Conservation (phyloP, 2,113 vertebrate species). For the Lates calcarifer region DNA sequence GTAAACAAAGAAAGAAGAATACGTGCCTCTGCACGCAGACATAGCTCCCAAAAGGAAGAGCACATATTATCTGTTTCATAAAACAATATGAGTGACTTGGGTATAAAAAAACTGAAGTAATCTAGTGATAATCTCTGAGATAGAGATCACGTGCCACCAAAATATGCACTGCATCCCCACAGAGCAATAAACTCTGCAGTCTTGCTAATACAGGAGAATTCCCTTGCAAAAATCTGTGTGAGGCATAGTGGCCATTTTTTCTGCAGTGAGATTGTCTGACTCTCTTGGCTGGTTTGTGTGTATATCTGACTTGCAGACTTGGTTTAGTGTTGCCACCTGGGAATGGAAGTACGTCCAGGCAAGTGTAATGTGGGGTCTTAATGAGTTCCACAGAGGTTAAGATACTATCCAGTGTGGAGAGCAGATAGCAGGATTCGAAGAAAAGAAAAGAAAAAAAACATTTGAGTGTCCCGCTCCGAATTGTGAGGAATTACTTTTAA, state of each 20-base stretch:
- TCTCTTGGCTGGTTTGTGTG: slow-evolving; percentile 13
- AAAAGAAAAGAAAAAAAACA: too few relatives aligned
- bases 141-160: slow-evolving; percentile 20
- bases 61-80: not conserved
- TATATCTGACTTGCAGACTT: slow-evolving; percentile 37
- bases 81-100: not conserved
- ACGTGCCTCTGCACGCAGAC: slow-evolving; percentile 13
- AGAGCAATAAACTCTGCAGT: not conserved
- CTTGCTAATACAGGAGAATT: not conserved
- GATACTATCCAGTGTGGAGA: slow-evolving; percentile 12
- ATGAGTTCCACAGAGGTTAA: slow-evolving; percentile 63
- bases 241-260: not conserved
- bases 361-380: slow-evolving; percentile 37
- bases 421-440: slow-evolving; percentile 16
- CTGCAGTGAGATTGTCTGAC: slow-evolving; percentile 7
- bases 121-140: not conserved
- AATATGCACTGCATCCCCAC: not conserved
- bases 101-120: not conserved
- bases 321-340: slow-evolving; percentile 29
- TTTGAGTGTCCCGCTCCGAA: not conserved
- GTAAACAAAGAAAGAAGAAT: slow-evolving; percentile 3
- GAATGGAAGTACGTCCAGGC: slow-evolving; percentile 45
- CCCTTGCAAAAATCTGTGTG: not conserved
- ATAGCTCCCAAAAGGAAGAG: not conserved
- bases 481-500: not conserved